These are phyloP conservation scores for Drosophila affinis DNA, from an alignment of 2,888 invertebrate species.

Conservation along the genomic window DNA sequence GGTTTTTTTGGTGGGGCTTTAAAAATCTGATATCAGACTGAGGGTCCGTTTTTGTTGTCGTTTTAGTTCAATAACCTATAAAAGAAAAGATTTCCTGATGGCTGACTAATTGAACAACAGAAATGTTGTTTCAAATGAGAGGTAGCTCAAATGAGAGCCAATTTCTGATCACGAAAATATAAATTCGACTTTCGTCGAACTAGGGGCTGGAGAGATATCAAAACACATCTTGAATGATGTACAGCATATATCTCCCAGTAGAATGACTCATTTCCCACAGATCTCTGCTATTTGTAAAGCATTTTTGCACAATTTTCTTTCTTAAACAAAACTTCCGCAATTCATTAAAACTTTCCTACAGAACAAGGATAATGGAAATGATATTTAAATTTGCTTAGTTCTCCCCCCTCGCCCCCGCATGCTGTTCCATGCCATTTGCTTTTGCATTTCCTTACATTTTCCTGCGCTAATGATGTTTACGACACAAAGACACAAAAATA, in stretches of 20 bases:
- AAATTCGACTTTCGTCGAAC: too few species aligned
- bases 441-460: not conserved
- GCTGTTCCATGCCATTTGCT: not conserved
- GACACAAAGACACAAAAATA: not conserved
- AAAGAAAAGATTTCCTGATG: not conserved
- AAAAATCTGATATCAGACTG: too few species aligned
- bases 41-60: not conserved
- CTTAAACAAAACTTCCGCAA: not conserved
- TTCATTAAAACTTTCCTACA: not conserved
- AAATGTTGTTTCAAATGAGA: not conserved
- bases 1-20: not conserved
- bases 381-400: not conserved
- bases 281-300: too few species aligned
- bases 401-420: not conserved
- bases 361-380: not conserved
- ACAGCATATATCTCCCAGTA: too few species aligned
- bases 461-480: not conserved
- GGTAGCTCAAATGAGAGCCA: slow-evolving; percentile 5
- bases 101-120: too few species aligned
- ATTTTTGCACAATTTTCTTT: not conserved
- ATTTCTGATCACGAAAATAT: too few species aligned
- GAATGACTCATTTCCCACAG: too few species aligned
- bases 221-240: not conserved
- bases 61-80: slow-evolving; percentile 2
- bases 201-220: too few species aligned